Conservation (phyloP, 2,888 invertebrate genomes). For the Disparrhopalites patrizii region DNA sequence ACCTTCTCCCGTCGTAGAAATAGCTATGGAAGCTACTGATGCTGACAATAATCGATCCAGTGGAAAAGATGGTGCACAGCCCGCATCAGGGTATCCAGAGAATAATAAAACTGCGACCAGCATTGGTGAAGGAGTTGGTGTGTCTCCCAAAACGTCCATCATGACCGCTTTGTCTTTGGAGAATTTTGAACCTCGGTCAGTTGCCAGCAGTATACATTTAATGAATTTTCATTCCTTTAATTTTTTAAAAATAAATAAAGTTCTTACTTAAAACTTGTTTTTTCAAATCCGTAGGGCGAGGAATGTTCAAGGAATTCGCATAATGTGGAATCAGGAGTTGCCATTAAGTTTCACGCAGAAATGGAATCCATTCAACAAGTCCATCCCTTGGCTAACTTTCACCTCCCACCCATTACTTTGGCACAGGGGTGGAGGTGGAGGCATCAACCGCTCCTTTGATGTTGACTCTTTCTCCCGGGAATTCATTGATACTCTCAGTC, state of each 20-base stretch:
- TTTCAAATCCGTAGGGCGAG: conserved; percentile 59
- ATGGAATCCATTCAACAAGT: conserved; percentile 80
- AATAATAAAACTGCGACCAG: background rate
- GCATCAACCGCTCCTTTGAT: conserved; percentile 55
- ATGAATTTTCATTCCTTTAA: too few relatives aligned
- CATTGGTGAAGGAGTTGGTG: conserved; percentile 12
- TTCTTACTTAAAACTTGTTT: conserved; percentile 5
- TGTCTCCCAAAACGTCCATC: conserved; percentile 53
- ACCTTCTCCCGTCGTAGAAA: conserved; percentile 8
- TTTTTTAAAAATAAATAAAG: too few relatives aligned
- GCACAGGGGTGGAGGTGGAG: conserved; percentile 56
- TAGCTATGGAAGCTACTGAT: conserved; percentile 20
- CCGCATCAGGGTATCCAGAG: background rate
- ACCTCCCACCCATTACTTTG: conserved; percentile 71
- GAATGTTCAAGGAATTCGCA: conserved; percentile 67
- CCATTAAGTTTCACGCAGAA: conserved; percentile 64
- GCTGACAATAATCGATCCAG: conserved; percentile 20
- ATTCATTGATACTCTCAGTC: conserved; percentile 53
- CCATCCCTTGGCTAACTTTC: conserved; percentile 73
- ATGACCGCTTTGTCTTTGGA: conserved; percentile 53
- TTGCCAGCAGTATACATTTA: too few relatives aligned
- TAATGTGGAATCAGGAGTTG: conserved; percentile 73
- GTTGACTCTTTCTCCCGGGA: conserved; percentile 61
- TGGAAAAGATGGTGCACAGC: background rate
- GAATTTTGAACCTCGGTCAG: conserved; percentile 64